Percentiles rank a stretch among this genome's conserved stretches.
phyloP scores from a whole-genome alignment of 2,888 invertebrate species.

The Bibio marci region DNA sequence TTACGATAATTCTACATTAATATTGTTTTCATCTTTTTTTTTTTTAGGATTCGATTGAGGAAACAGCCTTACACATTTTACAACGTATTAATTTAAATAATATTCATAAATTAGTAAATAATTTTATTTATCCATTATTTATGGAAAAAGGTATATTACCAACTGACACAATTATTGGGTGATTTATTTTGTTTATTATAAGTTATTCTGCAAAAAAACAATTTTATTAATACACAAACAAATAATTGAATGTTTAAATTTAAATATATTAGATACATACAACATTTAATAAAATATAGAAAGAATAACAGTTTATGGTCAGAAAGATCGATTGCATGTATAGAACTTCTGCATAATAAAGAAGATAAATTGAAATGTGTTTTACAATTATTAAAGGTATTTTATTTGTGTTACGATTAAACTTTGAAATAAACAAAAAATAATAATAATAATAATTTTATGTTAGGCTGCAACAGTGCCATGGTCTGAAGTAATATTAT shows the following conservation, averaged over 20 bases:
- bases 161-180: constrained; percentile 18
- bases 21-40: neutral
- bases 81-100: constrained; percentile 24
- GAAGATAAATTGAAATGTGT: constrained; percentile 25
- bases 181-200: too few species aligned
- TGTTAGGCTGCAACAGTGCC: constrained; percentile 23
- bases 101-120: constrained; percentile 21
- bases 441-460: neutral
- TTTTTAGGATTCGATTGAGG: constrained; percentile 21
- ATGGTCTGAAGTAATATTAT: constrained; percentile 22
- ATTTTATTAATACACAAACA: too few species aligned
- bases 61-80: constrained; percentile 24
- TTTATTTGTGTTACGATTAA: neutral
- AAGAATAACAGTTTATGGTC: constrained; percentile 23
- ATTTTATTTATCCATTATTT: constrained; percentile 26
- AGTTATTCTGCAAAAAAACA: too few species aligned
- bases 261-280: constrained; percentile 16
- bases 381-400: constrained; percentile 21
- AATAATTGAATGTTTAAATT: too few species aligned
- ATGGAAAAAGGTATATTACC: constrained; percentile 24
- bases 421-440: too few species aligned
- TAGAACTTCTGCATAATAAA: constrained; percentile 24
- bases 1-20: too few species aligned
- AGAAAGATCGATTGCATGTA: constrained; percentile 21
- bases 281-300: constrained; percentile 20